These are phyloP conservation scores for Carettochelys insculpta DNA, from an alignment of 2,113 vertebrate genomes.

Conservation along the genomic window DNA sequence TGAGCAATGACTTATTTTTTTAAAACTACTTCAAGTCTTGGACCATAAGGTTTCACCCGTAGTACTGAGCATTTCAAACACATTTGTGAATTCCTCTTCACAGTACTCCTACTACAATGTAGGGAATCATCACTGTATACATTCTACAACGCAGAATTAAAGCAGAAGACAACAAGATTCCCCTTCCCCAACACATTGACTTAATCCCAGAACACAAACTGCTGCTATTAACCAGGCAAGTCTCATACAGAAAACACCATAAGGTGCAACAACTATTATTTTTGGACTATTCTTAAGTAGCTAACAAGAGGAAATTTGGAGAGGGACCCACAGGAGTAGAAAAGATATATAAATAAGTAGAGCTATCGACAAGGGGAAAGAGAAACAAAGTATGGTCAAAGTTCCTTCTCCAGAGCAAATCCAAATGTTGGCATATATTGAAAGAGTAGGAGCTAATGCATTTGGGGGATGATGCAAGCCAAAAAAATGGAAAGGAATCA, in stretches of 20 bases:
- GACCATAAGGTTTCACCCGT: not conserved
- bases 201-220: not conserved
- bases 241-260: not conserved
- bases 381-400: not conserved
- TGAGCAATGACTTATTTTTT: not conserved
- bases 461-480: not conserved
- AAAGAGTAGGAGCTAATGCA: not conserved
- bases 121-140: not conserved
- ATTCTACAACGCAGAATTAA: not conserved
- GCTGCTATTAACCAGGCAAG: not conserved
- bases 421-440: not conserved
- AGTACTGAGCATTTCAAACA: not conserved
- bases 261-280: not conserved
- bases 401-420: not conserved
- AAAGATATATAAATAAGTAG: not conserved
- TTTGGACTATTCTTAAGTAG: not conserved
- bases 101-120: rapidly evolving
- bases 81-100: not conserved
- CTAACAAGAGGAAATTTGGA: not conserved
- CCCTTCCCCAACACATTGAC: not conserved
- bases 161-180: not conserved
- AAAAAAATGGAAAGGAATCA: not conserved
- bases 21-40: not conserved
- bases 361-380: rapidly evolving
- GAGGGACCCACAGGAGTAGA: not conserved